A percentile compares a stretch with the other conserved stretches of the same genome.
These are phyloP conservation scores for Galerucella pusilla DNA, from an alignment of 2,888 invertebrate species.

Conservation along the genomic window DNA sequence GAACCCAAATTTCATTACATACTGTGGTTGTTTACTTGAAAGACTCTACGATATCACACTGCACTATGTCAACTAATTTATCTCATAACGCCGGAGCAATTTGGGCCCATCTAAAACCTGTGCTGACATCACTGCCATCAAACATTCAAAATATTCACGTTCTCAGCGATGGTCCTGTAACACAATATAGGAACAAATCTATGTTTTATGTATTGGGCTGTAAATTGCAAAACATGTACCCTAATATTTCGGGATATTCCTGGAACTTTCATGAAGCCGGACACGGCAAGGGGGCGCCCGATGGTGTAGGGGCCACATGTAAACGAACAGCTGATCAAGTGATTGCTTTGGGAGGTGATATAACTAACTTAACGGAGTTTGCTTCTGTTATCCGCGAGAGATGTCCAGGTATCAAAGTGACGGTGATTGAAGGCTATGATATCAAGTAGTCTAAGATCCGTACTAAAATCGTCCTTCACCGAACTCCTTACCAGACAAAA, in stretches of 20 bases:
- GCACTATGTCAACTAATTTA: conserved; percentile 53
- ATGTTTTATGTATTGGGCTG: conserved; percentile 44
- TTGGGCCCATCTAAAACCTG: conserved; percentile 50
- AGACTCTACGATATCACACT: too few relatives aligned
- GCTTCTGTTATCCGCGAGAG: too few relatives aligned
- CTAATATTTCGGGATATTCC: conserved; percentile 44
- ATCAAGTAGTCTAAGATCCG: too few relatives aligned
- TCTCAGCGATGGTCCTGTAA: conserved; percentile 14
- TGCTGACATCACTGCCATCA: conserved; percentile 46
- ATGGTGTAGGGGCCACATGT: conserved; percentile 48
- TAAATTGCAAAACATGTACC: conserved; percentile 48
- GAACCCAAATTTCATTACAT: conserved; percentile 3
- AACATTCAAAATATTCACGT: conserved; percentile 54
- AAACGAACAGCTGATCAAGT: conserved; percentile 54
- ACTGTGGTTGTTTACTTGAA: conserved; percentile 1
- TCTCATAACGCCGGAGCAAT: conserved; percentile 46
- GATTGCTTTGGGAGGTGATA: conserved; percentile 54
- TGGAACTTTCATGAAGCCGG: conserved; percentile 56
- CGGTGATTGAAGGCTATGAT: too few relatives aligned
- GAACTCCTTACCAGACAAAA: too few relatives aligned
- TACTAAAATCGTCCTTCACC: too few relatives aligned
- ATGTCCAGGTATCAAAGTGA: too few relatives aligned
- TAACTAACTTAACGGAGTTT: conserved; percentile 45
- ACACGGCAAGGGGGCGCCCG: conserved; percentile 57
- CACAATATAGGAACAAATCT: conserved; percentile 8